A percentile compares a stretch with the other conserved stretches of the same genome.
Conservation (phyloP, 1,140 invertebrate genomes). For the Meloidogyne floridensis region DNA sequence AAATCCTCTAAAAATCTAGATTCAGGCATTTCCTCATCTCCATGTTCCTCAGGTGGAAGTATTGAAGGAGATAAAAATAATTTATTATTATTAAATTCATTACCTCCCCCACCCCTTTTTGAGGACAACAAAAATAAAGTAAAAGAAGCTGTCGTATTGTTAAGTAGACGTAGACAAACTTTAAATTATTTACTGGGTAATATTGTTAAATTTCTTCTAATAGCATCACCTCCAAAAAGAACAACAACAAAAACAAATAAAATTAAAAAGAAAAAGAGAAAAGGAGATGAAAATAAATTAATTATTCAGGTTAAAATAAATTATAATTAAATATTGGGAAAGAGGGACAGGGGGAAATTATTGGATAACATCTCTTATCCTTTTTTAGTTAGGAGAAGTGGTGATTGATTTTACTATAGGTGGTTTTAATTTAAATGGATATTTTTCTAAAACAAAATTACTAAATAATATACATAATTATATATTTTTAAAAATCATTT, state of each 20-base stretch:
- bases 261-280: neutral
- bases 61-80: conserved; percentile 1
- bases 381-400: too few relatives aligned
- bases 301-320: neutral
- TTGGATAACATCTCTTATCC: too few relatives aligned
- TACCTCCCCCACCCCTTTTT: neutral
- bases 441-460: too few relatives aligned
- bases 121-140: neutral
- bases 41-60: conserved; percentile 10
- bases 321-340: too few relatives aligned
- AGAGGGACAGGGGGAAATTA: too few relatives aligned
- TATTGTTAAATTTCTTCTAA: conserved; percentile 16
- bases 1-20: conserved; percentile 15
- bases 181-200: conserved; percentile 26
- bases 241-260: neutral
- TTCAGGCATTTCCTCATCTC: conserved; percentile 31
- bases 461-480: too few relatives aligned
- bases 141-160: neutral
- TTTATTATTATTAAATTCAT: neutral
- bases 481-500: too few relatives aligned
- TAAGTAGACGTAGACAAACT: conserved; percentile 14
- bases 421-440: too few relatives aligned
- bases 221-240: neutral
- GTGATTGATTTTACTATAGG: too few relatives aligned
- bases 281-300: neutral